These are phyloP conservation scores for Dryococelus australis DNA, from an alignment of 2,888 invertebrate genomes.

Conservation along the genomic window DNA sequence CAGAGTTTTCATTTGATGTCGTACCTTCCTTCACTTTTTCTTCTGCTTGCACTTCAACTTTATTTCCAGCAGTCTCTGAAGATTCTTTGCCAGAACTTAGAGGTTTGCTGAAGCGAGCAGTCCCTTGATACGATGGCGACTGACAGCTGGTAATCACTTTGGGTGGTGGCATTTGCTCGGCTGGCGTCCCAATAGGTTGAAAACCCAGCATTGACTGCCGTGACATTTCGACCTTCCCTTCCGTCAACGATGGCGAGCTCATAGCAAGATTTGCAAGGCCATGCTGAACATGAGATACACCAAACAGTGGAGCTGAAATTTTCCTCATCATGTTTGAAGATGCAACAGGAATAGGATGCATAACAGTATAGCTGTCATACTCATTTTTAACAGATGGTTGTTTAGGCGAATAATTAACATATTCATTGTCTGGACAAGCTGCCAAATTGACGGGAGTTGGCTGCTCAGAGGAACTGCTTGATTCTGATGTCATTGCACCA, in stretches of 20 bases:
- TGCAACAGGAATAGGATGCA: conserved; percentile 44
- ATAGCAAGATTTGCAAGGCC: background rate
- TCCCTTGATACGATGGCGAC: background rate
- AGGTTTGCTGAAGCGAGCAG: background rate
- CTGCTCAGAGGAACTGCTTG: conserved; percentile 51
- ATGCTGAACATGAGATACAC: conserved; percentile 18
- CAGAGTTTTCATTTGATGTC: background rate
- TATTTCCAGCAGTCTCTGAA: background rate
- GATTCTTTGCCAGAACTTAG: background rate
- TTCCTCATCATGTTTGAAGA: conserved; percentile 34
- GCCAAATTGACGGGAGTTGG: conserved; percentile 50
- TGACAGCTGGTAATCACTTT: conserved; percentile 7
- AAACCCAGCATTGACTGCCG: background rate
- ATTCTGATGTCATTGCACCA: conserved; percentile 51
- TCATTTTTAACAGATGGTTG: conserved; percentile 48
- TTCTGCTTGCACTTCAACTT: background rate
- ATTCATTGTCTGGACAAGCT: conserved; percentile 51
- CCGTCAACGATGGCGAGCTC: conserved; percentile 30
- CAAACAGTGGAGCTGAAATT: conserved; percentile 36
- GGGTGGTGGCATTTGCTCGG: background rate
- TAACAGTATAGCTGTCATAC: conserved; percentile 53
- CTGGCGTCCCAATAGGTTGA: background rate
- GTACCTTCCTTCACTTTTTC: background rate
- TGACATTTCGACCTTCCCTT: background rate
- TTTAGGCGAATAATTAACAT: conserved; percentile 39